Evolutionary conservation across 2,888 invertebrate genomes (phyloP), one percentile per base, ranked within the genome.

Genomic region (Calameuta pallipes): DNA sequence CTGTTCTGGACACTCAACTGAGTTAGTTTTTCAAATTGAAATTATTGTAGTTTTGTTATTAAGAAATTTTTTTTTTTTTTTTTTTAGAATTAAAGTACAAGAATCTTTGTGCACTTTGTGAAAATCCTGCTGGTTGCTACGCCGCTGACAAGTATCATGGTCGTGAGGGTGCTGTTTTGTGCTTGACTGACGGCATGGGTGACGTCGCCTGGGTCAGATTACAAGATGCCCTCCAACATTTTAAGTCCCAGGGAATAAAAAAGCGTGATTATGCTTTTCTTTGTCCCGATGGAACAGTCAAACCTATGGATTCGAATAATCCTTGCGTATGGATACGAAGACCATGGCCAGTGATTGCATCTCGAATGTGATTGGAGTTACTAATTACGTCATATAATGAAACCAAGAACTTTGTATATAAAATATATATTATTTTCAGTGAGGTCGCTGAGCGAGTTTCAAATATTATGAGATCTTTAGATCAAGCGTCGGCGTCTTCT

Each of bases 201-300:
- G 96, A 97, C 89, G 94, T 97, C 37, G 95, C 96, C 2, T 97
- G 97, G 96, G 95, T 95, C 0, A 95, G 96, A 82, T 92, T 95
- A 1, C 95, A 95, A 82, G 96, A 96, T 86, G 94, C 95, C 15
- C 89, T 89, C 34, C 89, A 92, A 41, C 95, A 95, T 87, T 96
- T 96, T 86, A 94, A 94, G 85, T 23, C 56, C 9, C 23, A 23
- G 56, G 56, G 56, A 23, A 9, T 56, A 9, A 56, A 56, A 9
- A 56, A 56, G 56, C 56, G 56, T 56, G 93, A 94, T 73, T 96
- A 95, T 87, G 95, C 94, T 82, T 95, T 94, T 83, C 92, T 98
- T 4, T 98, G 97, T 85, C 94, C 95, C 0, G 96, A 97, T 87
- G 96, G 96, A 0, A 94, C 94, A 15, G 92, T 94, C 84, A 94